Evolutionary conservation across 2,113 vertebrate genomes (phyloP).

Genomic region (Colaptes auratus): DNA sequence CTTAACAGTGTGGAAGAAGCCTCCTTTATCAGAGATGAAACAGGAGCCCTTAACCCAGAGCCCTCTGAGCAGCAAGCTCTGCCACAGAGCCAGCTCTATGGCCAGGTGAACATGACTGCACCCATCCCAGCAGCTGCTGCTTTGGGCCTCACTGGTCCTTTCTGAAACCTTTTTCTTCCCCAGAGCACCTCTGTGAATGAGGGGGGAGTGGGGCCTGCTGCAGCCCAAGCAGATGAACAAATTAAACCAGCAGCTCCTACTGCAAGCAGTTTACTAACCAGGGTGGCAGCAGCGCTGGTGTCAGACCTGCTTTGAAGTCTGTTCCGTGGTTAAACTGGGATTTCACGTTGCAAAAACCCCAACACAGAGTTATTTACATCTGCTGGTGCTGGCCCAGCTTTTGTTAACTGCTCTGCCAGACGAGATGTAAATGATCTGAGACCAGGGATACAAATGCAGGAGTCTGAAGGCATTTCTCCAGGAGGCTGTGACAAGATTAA

Average conservation of each 20-base stretch:
- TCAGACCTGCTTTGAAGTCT: conserved; percentile 40
- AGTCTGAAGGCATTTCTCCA: conserved; percentile 45
- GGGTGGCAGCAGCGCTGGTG: not conserved
- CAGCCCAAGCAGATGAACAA: not conserved
- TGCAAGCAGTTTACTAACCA: conserved; percentile 32
- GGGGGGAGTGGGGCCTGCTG: not conserved
- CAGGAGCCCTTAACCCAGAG: not conserved
- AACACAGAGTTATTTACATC: conserved; percentile 33
- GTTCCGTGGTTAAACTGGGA: conserved; percentile 53
- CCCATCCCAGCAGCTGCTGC: not conserved
- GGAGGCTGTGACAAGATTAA: not conserved
- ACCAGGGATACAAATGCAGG: conserved; percentile 16
- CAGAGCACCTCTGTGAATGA: not conserved
- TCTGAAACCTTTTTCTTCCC: not conserved
- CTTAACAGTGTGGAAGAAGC: not conserved
- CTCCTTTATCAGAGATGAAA: not conserved
- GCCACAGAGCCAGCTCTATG: not conserved
- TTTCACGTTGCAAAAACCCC: conserved; percentile 19
- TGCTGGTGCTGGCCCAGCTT: conserved; percentile 39
- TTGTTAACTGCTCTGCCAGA: conserved; percentile 36
- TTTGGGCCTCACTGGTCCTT: not conserved
- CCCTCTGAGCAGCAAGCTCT: not conserved
- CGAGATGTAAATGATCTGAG: conserved; percentile 48
- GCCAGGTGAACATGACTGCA: not conserved
- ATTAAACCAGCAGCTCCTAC: conserved; percentile 8